Conservation (phyloP, 2,888 invertebrate genomes). For the Aporophyla nigra region DNA sequence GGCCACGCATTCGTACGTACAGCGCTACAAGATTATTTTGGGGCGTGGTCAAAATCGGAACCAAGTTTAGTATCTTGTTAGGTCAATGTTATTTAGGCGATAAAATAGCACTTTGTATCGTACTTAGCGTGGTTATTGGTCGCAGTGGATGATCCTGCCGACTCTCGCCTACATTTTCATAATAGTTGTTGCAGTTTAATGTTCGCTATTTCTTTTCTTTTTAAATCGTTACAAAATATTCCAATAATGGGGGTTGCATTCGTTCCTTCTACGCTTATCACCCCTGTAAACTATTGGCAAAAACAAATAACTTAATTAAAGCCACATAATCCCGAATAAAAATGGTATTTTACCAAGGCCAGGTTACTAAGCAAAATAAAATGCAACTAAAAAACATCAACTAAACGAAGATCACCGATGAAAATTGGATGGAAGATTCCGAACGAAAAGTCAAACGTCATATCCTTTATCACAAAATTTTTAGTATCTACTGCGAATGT, state of each 20-base stretch:
- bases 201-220: too few relatives aligned
- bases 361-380: conserved; percentile 7
- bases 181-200: too few relatives aligned
- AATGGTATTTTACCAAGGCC: neutral
- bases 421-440: conserved; percentile 42
- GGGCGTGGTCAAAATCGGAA: too few relatives aligned
- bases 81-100: too few relatives aligned
- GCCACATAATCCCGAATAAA: neutral
- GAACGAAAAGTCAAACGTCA: conserved; percentile 70
- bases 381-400: conserved; percentile 10
- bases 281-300: neutral
- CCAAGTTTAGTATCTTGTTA: too few relatives aligned
- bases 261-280: neutral
- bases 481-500: conserved; percentile 38
- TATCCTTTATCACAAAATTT: conserved; percentile 59
- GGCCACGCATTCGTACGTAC: too few relatives aligned
- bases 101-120: too few relatives aligned
- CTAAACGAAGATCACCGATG: conserved; percentile 37
- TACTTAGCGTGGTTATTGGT: too few relatives aligned
- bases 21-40: too few relatives aligned
- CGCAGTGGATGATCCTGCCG: too few relatives aligned
- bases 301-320: neutral
- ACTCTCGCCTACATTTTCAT: too few relatives aligned
- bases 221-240: too few relatives aligned
- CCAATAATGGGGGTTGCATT: neutral